A percentile compares a stretch with the other conserved stretches of the same genome.
Conservation (phyloP, 2,113 vertebrate genomes). For the Loxodonta africana region DNA sequence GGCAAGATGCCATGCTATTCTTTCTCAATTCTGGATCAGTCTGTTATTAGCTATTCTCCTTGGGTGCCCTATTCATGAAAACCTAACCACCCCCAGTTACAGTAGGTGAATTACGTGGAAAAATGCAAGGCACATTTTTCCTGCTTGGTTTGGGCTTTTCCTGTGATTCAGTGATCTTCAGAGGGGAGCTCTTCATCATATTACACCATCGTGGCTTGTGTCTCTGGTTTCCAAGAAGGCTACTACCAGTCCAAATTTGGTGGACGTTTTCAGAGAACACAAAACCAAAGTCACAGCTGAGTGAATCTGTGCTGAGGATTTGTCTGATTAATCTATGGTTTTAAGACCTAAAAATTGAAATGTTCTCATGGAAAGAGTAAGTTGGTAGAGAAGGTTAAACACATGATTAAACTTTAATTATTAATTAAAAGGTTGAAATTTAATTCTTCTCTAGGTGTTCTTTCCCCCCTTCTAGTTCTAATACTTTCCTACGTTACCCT, state of each 20-base stretch:
- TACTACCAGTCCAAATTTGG: not conserved
- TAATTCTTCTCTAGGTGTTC: not conserved
- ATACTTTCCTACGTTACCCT: not conserved
- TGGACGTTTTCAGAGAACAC: slow-evolving; percentile 36
- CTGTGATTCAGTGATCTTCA: slow-evolving; percentile 83
- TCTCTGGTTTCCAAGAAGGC: not conserved
- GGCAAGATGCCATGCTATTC: slow-evolving; percentile 82
- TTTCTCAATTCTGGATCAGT: slow-evolving; percentile 75
- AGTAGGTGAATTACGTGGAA: slow-evolving; percentile 82
- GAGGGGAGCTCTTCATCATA: slow-evolving; percentile 76
- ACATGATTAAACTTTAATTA: slow-evolving; percentile 32
- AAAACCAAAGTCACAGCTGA: not conserved
- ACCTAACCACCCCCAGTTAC: slow-evolving; percentile 70
- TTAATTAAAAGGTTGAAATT: slow-evolving; percentile 36
- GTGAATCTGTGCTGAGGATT: not conserved
- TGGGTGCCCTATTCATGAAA: slow-evolving; percentile 82
- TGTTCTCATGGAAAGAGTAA: not conserved
- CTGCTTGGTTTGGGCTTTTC: slow-evolving; percentile 82
- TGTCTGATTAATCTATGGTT: not conserved
- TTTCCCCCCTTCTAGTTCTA: not conserved
- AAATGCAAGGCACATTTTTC: slow-evolving; percentile 82
- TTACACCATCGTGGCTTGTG: not conserved
- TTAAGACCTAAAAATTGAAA: slow-evolving; percentile 14
- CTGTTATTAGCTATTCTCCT: slow-evolving; percentile 82
- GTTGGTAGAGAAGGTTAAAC: not conserved